phyloP scores from a whole-genome alignment of 2,888 invertebrate genomes.

The Phytoseiulus persimilis region DNA sequence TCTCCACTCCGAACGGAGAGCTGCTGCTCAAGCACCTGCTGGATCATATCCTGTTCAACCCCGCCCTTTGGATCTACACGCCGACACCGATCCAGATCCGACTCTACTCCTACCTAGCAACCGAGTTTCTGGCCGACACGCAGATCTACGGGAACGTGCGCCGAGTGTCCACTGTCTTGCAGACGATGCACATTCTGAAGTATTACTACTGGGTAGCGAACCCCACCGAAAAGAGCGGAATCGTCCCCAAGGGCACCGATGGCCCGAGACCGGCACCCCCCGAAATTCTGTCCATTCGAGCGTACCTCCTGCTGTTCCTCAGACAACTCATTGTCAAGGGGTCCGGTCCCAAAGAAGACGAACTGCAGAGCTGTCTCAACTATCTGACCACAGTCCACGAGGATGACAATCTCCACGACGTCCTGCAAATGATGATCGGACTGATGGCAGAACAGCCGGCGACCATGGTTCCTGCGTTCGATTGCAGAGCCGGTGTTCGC shows the following conservation, averaged over 20 bases:
- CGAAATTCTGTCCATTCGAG: constrained; percentile 84
- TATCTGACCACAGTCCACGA: constrained; percentile 95
- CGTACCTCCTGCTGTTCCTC: constrained; percentile 85
- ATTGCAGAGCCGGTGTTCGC: constrained; percentile 87
- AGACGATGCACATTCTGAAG: constrained; percentile 96
- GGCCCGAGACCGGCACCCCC: constrained; percentile 78
- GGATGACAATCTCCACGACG: constrained; percentile 96
- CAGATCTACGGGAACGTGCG: constrained; percentile 88
- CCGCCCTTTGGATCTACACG: constrained; percentile 96
- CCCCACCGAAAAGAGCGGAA: constrained; percentile 87
- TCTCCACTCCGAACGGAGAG: constrained; percentile 83
- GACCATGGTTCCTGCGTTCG: constrained; percentile 97
- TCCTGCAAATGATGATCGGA: constrained; percentile 89
- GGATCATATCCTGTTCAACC: constrained; percentile 98
- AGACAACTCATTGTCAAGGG: constrained; percentile 94
- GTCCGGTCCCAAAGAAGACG: constrained; percentile 94
- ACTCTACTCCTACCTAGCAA: constrained; percentile 92
- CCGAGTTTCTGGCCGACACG: constrained; percentile 95
- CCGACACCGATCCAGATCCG: constrained; percentile 59
- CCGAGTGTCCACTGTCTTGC: constrained; percentile 89
- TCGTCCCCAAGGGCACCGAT: constrained; percentile 74
- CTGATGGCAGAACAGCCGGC: constrained; percentile 97
- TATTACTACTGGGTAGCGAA: constrained; percentile 99
- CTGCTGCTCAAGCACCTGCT: constrained; percentile 71
- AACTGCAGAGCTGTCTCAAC: constrained; percentile 94